phyloP scores from a whole-genome alignment of 2,888 invertebrate species.

The Microchrysa polita region DNA sequence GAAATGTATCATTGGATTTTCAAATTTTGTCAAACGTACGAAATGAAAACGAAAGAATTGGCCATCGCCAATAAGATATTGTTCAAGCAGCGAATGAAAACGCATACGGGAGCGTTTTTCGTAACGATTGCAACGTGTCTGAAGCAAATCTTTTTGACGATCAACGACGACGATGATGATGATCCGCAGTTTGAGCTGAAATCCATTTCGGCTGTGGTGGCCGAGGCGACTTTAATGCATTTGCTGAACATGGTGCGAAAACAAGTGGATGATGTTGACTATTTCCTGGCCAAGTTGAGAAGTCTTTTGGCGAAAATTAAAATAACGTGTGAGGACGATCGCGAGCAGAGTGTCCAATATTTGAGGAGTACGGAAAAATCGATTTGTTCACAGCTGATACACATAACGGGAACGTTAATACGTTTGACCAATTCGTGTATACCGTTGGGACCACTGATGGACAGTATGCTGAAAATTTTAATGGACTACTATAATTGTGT shows the following conservation, averaged over 20 bases:
- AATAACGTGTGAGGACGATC: slow-evolving; percentile 64
- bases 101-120: slow-evolving; percentile 61
- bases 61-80: slow-evolving; percentile 60
- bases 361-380: slow-evolving; percentile 68
- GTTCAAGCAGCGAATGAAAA: slow-evolving; percentile 61
- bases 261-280: slow-evolving; percentile 61
- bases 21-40: slow-evolving; percentile 58
- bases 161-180: slow-evolving; percentile 53
- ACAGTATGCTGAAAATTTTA: slow-evolving; percentile 68
- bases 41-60: slow-evolving; percentile 56
- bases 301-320: slow-evolving; percentile 64
- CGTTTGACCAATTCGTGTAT: slow-evolving; percentile 66
- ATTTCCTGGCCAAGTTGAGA: slow-evolving; percentile 64
- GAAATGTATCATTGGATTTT: slow-evolving; percentile 58
- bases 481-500: slow-evolving; percentile 68
- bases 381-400: slow-evolving; percentile 69
- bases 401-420: slow-evolving; percentile 67
- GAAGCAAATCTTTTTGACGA: slow-evolving; percentile 56
- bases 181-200: slow-evolving; percentile 54
- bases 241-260: slow-evolving; percentile 58
- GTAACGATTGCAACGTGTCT: slow-evolving; percentile 59
- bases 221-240: slow-evolving; percentile 56
- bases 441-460: slow-evolving; percentile 67
- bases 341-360: slow-evolving; percentile 64
- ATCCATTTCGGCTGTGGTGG: slow-evolving; percentile 57